Evolutionary conservation across 2,113 vertebrate genomes (phyloP), one percentile per base, ranked within the genome.

Genomic region (Empidonax alnorum): DNA sequence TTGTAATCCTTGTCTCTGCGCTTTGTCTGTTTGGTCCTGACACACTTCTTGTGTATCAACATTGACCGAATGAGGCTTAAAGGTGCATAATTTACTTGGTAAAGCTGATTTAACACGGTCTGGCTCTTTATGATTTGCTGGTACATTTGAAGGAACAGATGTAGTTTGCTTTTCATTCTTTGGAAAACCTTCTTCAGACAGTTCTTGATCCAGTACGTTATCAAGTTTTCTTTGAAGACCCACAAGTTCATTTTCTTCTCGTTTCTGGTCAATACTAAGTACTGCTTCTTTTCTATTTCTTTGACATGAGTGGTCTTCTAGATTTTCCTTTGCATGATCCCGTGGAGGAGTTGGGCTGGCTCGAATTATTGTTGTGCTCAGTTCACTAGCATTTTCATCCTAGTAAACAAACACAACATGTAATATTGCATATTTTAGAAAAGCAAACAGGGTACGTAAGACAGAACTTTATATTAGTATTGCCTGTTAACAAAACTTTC

Each of bases 341-440:
- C 97, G 86, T 0, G 92, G 97, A 63, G 98, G 98, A 68, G 98
- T 96, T 44, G 99, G 99, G 94, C 99, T 99, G 78, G 98, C 97
- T 91, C 94, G 97, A 96, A 99, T 96, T 95, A 99, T 99, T 66
- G 99, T 99, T 82, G 99, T 99, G 95, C 99, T 99, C 85, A 99
- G 95, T 4, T 98, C 98, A 97, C 97, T 97, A 52, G 95, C 96
- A 59, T 95, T 88, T 88, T 99, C 98, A 59, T 35, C 98, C 99
- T 99, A 97, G 75, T 49, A 96, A 67, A 13, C 41, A 77, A 94
- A 93, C 17, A 46, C 0, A 49, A 66, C 25, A 84, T 4, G 22
- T 30, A 88, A 18, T 31, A 87, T 93, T 69, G 67, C 8, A 81
- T 25, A 84, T 72, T 61, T 37, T 30, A 49, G 33, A 75, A 56